Evolutionary conservation across 2,797 vertebrate genomes (phyloP).

Genomic region (Enteromius trimaculatus): DNA sequence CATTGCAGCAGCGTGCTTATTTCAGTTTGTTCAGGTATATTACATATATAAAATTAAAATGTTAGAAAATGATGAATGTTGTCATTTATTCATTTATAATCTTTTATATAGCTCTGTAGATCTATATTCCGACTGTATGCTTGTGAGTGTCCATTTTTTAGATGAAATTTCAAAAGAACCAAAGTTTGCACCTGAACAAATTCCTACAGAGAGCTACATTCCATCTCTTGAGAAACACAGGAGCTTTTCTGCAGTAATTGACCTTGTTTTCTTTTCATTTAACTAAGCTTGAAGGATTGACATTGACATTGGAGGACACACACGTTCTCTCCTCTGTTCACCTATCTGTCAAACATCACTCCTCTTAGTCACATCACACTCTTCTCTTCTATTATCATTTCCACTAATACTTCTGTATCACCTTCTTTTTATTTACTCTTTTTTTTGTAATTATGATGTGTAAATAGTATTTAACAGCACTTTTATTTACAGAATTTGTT

Average conservation of each 20-base stretch:
- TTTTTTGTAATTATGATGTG: not conserved
- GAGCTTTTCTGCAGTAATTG: not conserved
- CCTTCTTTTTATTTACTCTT: not conserved
- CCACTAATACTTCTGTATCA: not conserved
- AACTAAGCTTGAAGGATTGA: not conserved
- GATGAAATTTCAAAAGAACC: too few species aligned
- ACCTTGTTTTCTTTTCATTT: conserved; percentile 5
- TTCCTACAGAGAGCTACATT: not conserved
- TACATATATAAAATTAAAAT: not conserved
- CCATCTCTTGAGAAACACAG: not conserved
- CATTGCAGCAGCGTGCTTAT: not conserved
- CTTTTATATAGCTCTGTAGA: not conserved
- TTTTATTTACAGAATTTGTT: too few species aligned
- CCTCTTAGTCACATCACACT: not conserved
- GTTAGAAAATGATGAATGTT: not conserved
- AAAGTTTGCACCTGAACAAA: not conserved
- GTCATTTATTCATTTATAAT: not conserved
- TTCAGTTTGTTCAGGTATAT: not conserved
- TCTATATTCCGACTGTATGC: not conserved
- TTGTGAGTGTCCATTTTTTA: not conserved
- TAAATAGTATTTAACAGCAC: not conserved
- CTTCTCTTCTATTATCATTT: not conserved
- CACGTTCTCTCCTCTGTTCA: not conserved
- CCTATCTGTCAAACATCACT: not conserved
- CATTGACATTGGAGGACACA: conserved; percentile 7